Base-by-base conservation (phyloP, 2,888 invertebrate genomes). In the Acrocyrtus sp. region DNA sequence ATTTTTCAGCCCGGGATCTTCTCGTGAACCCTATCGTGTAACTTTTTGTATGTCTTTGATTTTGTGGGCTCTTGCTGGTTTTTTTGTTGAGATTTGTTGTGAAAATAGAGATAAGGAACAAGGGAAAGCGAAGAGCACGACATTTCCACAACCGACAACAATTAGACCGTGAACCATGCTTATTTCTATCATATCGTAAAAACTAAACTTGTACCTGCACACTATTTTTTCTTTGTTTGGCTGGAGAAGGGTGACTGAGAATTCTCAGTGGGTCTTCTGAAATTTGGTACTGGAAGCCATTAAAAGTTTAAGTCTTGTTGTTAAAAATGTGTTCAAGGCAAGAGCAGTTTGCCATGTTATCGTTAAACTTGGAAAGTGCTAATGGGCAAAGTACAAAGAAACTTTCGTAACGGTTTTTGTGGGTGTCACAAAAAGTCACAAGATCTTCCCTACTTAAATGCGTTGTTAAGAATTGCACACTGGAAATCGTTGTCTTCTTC, bases 1-100 rank as follows among this genome's bases (percentile, higher is more conserved):
- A 53, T 72, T 65, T 63, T 58, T 56, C 22, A 72, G 70, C 70
- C 63, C 70, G 70, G 70, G 70, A 72, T 72, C 70, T 56, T 58
- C 6, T 34, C 12, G 62, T 58, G 58, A 29, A 51, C 53, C 70
- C 53, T 54, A 70, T 70, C 70, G n/a, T n/a, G n/a, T n/a, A n/a
- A n/a, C n/a, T n/a, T n/a, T n/a, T n/a, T n/a, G n/a, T n/a, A n/a
- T n/a, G n/a, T n/a, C n/a, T n/a, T n/a, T n/a, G n/a, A n/a, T n/a
- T n/a, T n/a, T n/a, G n/a, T n/a, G n/a, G n/a, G n/a, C n/a, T n/a
- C n/a, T n/a, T n/a, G n/a, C n/a, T n/a, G n/a, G n/a, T n/a, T n/a
- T n/a, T n/a, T n/a, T n/a, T n/a, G n/a, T n/a, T n/a, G n/a, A n/a
- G 57, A 51, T 48, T 47, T 70, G 27, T 50, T 70, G 34, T 57